These are phyloP conservation scores for Kryptopterus vitreolus DNA, from an alignment of 2,797 vertebrate species.

Conservation along the genomic window DNA sequence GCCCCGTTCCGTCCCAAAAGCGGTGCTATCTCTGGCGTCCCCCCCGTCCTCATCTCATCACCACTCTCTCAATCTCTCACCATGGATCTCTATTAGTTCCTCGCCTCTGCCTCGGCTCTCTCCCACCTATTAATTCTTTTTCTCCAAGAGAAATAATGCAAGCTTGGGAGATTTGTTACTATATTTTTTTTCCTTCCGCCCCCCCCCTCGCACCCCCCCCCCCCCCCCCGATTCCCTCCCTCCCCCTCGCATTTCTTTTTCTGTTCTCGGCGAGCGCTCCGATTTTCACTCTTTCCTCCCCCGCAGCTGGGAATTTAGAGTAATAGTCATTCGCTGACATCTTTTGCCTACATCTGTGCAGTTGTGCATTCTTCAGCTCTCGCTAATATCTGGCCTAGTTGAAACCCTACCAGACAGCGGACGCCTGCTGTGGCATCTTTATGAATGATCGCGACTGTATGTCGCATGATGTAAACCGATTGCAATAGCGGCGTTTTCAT, in stretches of 20 bases:
- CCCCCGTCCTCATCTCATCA: constrained; percentile 16
- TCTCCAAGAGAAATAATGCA: constrained; percentile 23
- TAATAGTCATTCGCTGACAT: constrained; percentile 32
- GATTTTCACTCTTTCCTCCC: constrained; percentile 24
- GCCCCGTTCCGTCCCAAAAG: constrained; percentile 7
- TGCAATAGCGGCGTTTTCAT: constrained; percentile 38
- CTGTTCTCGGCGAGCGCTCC: constrained; percentile 20
- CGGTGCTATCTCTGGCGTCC: constrained; percentile 17
- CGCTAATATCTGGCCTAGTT: constrained; percentile 13
- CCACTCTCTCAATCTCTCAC: constrained; percentile 27
- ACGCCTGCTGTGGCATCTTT: constrained; percentile 1
- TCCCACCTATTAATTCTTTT: constrained; percentile 26
- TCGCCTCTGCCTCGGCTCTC: constrained; percentile 28
- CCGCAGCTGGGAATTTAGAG: constrained; percentile 30
- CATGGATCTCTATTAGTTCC: constrained; percentile 38
- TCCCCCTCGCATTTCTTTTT: not conserved
- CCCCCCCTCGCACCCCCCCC: too few relatives aligned
- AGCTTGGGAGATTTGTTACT: constrained; percentile 6
- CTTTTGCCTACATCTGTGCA: constrained; percentile 37
- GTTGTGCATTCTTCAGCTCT: constrained; percentile 18
- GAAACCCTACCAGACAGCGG: not conserved
- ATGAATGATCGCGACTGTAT: not conserved
- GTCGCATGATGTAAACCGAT: constrained; percentile 50
- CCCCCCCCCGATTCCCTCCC: too few relatives aligned
- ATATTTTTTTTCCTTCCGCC: not conserved